Percentiles rank a stretch among this genome's conserved stretches.
Evolutionary conservation across 2,797 vertebrate genomes (phyloP).

Genomic region (Sphenodon punctatus): DNA sequence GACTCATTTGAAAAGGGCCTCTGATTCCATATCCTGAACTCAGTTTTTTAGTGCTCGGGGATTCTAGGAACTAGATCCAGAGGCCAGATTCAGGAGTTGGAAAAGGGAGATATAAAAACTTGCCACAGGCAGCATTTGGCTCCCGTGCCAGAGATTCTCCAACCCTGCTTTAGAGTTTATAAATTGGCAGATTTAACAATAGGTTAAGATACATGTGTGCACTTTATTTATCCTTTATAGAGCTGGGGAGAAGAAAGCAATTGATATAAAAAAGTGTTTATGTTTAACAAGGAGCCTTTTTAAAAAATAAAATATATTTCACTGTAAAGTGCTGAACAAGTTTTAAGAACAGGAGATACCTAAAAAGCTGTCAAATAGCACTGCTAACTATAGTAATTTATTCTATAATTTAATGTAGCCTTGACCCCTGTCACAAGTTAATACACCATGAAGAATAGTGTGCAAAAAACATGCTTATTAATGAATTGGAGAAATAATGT

Average conservation of each 20-base stretch:
- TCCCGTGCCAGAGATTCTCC: no score
- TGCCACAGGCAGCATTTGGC: no score
- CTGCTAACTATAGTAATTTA: slow-evolving; percentile 79
- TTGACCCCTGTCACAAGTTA: slow-evolving; percentile 88
- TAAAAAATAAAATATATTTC: not conserved
- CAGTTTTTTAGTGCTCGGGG: no score
- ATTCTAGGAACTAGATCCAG: no score
- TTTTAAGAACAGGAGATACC: slow-evolving; percentile 72
- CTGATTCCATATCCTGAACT: no score
- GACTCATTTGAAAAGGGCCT: no score
- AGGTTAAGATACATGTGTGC: no score
- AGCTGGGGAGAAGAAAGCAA: no score
- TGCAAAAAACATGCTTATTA: slow-evolving; percentile 83
- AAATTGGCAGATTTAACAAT: not conserved
- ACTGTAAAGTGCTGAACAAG: slow-evolving; percentile 43
- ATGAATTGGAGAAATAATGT: slow-evolving; percentile 81
- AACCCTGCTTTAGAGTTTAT: not conserved
- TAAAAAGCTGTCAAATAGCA: slow-evolving; percentile 83
- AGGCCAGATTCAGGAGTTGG: no score
- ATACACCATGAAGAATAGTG: slow-evolving; percentile 84
- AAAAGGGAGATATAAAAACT: no score
- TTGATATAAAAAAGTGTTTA: not conserved
- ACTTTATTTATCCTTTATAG: not conserved
- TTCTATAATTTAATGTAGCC: slow-evolving; percentile 87
- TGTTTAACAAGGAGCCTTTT: slow-evolving; percentile 2